Percentiles rank a stretch among this genome's conserved stretches.
Evolutionary conservation across 2,797 vertebrate genomes (phyloP).

Genomic region (Neosilurus hyrtlii): DNA sequence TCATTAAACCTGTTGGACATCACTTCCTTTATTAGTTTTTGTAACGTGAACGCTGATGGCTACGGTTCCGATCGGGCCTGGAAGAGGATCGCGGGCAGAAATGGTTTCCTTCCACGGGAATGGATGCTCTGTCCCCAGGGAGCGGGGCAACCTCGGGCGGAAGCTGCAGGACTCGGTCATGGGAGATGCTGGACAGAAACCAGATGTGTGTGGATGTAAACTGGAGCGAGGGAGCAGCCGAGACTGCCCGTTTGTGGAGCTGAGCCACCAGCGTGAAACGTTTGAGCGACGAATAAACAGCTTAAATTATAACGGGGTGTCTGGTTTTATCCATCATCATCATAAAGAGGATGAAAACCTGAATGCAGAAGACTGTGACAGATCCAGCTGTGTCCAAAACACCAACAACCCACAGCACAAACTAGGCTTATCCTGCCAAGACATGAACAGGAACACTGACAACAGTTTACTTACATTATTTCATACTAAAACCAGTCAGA

Average conservation of each 20-base stretch:
- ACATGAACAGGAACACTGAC: constrained; percentile 60
- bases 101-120: background rate
- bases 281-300: constrained; percentile 84
- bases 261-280: constrained; percentile 73
- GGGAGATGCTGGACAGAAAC: background rate
- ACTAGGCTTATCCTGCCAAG: constrained; percentile 61
- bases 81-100: background rate
- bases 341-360: constrained; percentile 63
- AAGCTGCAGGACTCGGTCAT: constrained; percentile 6
- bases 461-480: constrained; percentile 64
- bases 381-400: constrained; percentile 55
- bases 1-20: background rate
- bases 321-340: constrained; percentile 50
- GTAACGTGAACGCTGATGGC: constrained; percentile 2
- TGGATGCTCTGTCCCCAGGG: background rate
- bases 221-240: constrained; percentile 64
- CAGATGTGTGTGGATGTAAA: constrained; percentile 3
- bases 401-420: constrained; percentile 66
- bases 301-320: constrained; percentile 67
- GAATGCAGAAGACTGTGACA: constrained; percentile 70
- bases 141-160: background rate
- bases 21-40: background rate
- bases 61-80: background rate
- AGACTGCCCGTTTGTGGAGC: constrained; percentile 71
- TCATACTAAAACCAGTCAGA: constrained; percentile 55